Evolutionary conservation across 53 echinoderm and acorn worm genomes (phyloP), one percentile per base, ranked within the genome.

Genomic region (Astropecten irregularis): DNA sequence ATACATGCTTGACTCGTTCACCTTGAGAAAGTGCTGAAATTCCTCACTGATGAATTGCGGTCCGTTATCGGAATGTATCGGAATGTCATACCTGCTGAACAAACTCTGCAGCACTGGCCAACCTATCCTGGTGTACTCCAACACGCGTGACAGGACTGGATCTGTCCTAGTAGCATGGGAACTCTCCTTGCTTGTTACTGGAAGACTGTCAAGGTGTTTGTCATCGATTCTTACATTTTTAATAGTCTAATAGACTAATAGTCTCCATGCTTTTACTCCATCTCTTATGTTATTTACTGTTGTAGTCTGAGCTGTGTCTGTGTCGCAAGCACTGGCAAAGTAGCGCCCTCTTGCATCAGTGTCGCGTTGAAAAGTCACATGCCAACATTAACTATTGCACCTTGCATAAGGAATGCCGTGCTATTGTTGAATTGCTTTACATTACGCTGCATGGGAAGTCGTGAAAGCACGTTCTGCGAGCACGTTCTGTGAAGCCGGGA

Each of bases 151-250:
- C 32, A 86, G 74, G 10, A 86, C 67, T 20, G 76, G 63, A 31
- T 89, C 89, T 51, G 72, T 89, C 11, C 34, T 51, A 50, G 85
- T 89, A 46, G 55, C 66, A n/a, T 74, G 35, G 46, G 61, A 66
- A 16, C 88, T 61, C 74, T 82, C 73, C 38, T 82, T 66, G 49
- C 66, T 49, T 13, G 85, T 83, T 39, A 85, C 13, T 47, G 82
- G 85, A 9, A 86, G 57, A 9, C 54, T 70, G 25, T 76, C 69
- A 6, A 68, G 27, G 29, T 16, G 63, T 48, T 48, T 64, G 82
- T 63, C 22, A 11, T 52, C 40, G 20, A 83, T 68, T n/a, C n/a
- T n/a, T n/a, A n/a, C n/a, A n/a, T n/a, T n/a, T n/a, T n/a, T n/a
- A n/a, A n/a, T n/a, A n/a, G n/a, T n/a, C n/a, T n/a, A n/a, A n/a